Percentiles rank a stretch among this genome's conserved stretches.
These are phyloP conservation scores for Rugalucina vietnamica DNA, from an alignment of 2,888 invertebrate genomes.

Conservation along the genomic window DNA sequence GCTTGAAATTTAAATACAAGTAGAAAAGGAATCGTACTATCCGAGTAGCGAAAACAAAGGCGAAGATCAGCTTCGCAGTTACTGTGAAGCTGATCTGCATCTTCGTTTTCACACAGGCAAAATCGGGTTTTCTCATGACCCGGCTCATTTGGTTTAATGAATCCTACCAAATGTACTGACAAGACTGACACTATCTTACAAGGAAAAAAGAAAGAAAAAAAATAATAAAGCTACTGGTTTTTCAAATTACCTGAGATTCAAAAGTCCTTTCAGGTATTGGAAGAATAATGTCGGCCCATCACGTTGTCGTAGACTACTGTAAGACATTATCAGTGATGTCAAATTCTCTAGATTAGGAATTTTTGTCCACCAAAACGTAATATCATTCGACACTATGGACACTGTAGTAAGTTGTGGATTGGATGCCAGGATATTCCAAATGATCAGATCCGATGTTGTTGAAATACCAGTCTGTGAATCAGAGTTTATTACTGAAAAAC, in stretches of 20 bases:
- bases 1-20: no score
- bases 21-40: no score
- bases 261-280: slow-evolving; percentile 17
- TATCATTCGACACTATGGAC: neutral
- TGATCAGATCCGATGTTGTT: neutral
- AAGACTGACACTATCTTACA: no score
- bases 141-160: no score
- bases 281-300: slow-evolving; percentile 1
- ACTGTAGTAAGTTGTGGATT: neutral
- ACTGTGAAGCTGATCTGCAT: no score
- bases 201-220: neutral
- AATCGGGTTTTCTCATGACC: no score
- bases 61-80: no score
- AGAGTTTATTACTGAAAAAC: neutral
- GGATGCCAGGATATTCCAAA: neutral
- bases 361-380: neutral
- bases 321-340: slow-evolving; percentile 35
- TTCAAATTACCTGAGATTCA: slow-evolving; percentile 40
- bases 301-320: neutral
- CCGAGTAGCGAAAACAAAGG: no score
- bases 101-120: no score
- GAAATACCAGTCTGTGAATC: neutral
- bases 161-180: no score
- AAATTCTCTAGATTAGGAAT: slow-evolving; percentile 33
- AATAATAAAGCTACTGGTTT: neutral